phyloP scores from a whole-genome alignment of 2,113 vertebrate species.

The Psilopsiagon aymara region DNA sequence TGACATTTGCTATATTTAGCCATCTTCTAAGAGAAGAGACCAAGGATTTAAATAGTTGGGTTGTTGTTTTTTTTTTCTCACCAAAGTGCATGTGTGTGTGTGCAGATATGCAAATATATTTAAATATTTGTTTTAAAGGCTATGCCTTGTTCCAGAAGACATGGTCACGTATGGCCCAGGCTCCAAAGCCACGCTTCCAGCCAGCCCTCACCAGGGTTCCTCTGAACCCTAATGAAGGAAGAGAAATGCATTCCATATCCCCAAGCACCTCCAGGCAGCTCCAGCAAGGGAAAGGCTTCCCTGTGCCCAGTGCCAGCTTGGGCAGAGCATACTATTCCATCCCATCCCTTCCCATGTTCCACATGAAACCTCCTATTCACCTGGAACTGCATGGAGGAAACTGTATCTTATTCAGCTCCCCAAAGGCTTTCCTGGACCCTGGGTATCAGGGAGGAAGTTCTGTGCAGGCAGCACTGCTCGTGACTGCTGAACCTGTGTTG shows the following conservation, averaged over 20 bases:
- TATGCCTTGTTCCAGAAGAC: neutral
- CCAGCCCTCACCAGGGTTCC: neutral
- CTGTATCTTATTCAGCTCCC: neutral
- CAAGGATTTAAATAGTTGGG: neutral
- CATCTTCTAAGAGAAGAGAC: neutral
- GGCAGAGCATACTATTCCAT: neutral
- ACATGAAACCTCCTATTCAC: neutral
- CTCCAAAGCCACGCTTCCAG: neutral
- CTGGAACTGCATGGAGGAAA: neutral
- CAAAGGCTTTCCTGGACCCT: neutral
- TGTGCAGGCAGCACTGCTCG: fast-evolving
- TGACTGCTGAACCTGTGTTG: fast-evolving
- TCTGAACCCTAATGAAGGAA: neutral
- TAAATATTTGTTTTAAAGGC: neutral
- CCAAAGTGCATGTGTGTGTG: too few relatives aligned
- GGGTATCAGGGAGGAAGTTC: neutral
- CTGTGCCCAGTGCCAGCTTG: neutral
- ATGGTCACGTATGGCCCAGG: fast-evolving
- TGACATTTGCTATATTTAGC: neutral
- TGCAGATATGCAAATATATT: neutral
- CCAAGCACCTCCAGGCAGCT: neutral
- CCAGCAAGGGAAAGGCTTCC: neutral
- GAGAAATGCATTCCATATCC: neutral
- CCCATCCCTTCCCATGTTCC: too few relatives aligned
- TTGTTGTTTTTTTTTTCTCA: neutral